These are phyloP conservation scores for Abrostola tripartita DNA, from an alignment of 2,888 invertebrate species.

Conservation along the genomic window DNA sequence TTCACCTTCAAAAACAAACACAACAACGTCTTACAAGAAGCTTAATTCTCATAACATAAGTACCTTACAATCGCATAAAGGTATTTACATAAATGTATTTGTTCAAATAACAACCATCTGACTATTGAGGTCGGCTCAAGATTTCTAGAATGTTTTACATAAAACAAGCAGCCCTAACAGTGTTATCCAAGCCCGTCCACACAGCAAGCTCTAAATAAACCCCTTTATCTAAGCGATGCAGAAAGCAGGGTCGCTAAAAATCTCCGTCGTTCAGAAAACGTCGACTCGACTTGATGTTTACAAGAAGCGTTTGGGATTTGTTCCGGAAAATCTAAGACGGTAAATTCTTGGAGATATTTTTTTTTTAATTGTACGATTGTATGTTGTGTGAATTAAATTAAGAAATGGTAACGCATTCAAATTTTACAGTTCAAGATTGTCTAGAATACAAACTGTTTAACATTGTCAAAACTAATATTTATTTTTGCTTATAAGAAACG, in stretches of 20 bases:
- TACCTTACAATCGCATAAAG: background rate
- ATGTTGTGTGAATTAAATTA: too few species aligned
- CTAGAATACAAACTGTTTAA: too few species aligned
- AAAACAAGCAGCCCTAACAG: conserved; percentile 7
- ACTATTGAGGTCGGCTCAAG: conserved; percentile 12
- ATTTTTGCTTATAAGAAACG: too few species aligned
- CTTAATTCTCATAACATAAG: too few species aligned
- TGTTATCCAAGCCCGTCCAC: conserved; percentile 18
- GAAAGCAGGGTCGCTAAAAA: conserved; percentile 37
- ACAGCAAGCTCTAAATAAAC: conserved; percentile 33
- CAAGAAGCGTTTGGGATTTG: conserved; percentile 12
- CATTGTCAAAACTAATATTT: too few species aligned
- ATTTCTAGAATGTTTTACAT: conserved; percentile 15
- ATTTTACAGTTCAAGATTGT: too few species aligned
- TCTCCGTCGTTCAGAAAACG: conserved; percentile 27
- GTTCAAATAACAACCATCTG: background rate
- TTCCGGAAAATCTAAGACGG: conserved; percentile 21
- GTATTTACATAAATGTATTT: background rate
- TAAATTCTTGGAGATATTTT: too few species aligned
- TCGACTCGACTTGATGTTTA: conserved; percentile 21
- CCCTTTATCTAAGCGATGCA: conserved; percentile 41
- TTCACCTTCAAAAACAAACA: too few species aligned
- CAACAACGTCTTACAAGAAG: too few species aligned
- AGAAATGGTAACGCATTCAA: too few species aligned
- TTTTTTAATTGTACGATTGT: too few species aligned